Conservation (phyloP, 2,888 invertebrate genomes). For the Microplitis manilae region DNA sequence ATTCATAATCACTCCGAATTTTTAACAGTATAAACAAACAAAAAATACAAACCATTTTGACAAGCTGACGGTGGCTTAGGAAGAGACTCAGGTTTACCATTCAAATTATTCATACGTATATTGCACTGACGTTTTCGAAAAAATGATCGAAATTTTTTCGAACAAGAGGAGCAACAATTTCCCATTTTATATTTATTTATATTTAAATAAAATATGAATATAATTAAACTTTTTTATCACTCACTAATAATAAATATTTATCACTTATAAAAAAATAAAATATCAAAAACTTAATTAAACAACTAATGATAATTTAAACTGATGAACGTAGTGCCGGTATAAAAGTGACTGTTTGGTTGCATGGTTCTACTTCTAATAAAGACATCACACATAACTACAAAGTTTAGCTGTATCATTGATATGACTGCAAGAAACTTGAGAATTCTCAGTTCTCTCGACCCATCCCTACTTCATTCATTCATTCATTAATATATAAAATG, state of each 20-base stretch:
- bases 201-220: too few relatives aligned
- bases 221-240: not conserved
- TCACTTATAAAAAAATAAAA: not conserved
- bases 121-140: constrained; percentile 54
- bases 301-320: not conserved
- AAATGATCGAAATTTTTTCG: constrained; percentile 47
- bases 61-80: constrained; percentile 62
- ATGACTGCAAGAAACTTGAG: not conserved
- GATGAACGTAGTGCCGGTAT: not conserved
- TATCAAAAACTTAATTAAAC: too few relatives aligned
- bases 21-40: not conserved
- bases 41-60: constrained; percentile 55
- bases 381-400: not conserved
- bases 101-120: constrained; percentile 53
- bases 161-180: constrained; percentile 62
- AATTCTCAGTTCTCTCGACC: not conserved
- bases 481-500: not conserved
- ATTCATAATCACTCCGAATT: not conserved
- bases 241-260: not conserved
- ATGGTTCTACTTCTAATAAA: not conserved
- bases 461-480: constrained; percentile 1
- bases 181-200: constrained; percentile 57
- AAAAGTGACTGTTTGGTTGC: not conserved
- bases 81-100: constrained; percentile 62
- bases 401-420: not conserved